Conservation (phyloP, 2,113 vertebrate genomes). For the Dipodomys merriami region DNA sequence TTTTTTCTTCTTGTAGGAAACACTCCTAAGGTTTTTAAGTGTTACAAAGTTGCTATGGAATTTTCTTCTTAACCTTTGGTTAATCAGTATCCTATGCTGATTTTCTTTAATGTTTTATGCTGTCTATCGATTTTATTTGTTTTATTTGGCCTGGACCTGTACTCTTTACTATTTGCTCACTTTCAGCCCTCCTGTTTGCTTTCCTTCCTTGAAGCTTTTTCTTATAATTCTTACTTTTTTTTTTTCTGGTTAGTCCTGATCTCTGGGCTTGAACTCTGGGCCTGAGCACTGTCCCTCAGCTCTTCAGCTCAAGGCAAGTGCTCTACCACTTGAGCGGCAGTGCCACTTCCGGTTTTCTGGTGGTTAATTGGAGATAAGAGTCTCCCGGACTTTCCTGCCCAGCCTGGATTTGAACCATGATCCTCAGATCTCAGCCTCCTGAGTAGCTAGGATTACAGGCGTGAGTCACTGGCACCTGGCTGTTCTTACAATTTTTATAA, state of each 20-base stretch:
- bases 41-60: not conserved
- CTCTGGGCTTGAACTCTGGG: too few relatives aligned
- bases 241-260: too few relatives aligned
- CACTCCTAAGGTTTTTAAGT: not conserved
- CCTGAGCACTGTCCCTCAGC: too few relatives aligned
- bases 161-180: not conserved
- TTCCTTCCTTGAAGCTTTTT: not conserved
- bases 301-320: too few relatives aligned
- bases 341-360: too few relatives aligned
- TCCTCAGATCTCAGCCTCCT: too few relatives aligned
- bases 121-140: not conserved
- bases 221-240: not conserved
- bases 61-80: not conserved
- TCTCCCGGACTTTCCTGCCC: too few relatives aligned
- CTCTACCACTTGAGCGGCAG: too few relatives aligned
- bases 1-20: conserved; percentile 6
- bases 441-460: too few relatives aligned
- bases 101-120: not conserved
- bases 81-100: not conserved
- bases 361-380: too few relatives aligned
- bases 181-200: not conserved
- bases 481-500: not conserved
- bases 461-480: too few relatives aligned
- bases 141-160: not conserved
- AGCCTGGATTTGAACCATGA: too few relatives aligned